Evolutionary conservation across 2,113 vertebrate species (phyloP), one percentile per base, ranked within the genome.

Genomic region (Centropus unirufus): DNA sequence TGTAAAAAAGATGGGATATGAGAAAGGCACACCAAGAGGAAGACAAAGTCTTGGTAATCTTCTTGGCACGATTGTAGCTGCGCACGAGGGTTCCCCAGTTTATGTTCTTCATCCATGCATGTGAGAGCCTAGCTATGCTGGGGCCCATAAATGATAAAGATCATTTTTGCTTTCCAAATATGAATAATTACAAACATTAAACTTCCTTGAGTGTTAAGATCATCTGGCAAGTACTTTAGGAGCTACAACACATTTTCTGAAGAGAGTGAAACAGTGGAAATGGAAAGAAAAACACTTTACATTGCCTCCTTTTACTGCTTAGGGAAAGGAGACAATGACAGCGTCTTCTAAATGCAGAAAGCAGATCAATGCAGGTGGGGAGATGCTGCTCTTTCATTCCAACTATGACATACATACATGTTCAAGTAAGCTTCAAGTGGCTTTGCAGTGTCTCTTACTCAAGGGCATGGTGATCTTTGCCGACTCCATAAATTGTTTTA

Each of bases 1-100:
- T 5, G 16, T 29, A 20, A 26, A 14, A 44, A 6, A 63, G 29
- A 19, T 52, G 29, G 4, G 16, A 11, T 42, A 18, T 30, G 39
- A 68, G 62, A 63, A 40, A 74, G 9, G 15, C 8, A 19, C 10
- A 58, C 32, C 29, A 44, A 30, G 12, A 63, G 44, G 29, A 82
- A 76, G 34, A 5, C 0, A 1, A 58, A n/a, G 39, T 6, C 24
- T 29, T 3, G 1, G 2, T 30, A 11, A 5, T 9, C 32, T 42
- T 49, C 30, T 40, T 20, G 49, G 12, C 9, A 9, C 8, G 17
- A 14, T 85, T 20, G 16, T 36, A 47, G n/a, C 55, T 74, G 34
- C 17, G 21, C 24, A 29, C 13, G 9, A 69, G 5, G 3, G 2
- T 11, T 73, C 36, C 19, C 11, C 8, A 5, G 5, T 17, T 66